Evolutionary conservation across 2,797 vertebrate genomes (phyloP).

Genomic region (Labroides dimidiatus): DNA sequence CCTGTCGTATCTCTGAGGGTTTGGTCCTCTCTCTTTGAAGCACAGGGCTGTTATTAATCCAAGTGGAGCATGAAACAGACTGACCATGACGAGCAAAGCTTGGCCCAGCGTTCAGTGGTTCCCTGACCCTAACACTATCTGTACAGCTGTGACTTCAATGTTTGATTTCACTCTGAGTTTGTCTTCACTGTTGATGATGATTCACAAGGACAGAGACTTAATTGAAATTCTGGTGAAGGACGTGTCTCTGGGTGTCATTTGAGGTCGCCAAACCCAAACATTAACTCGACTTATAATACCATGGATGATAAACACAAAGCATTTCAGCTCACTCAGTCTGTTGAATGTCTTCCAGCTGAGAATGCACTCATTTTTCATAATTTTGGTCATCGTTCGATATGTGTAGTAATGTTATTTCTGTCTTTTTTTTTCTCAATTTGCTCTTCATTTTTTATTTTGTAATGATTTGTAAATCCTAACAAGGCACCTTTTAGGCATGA

Average conservation of each 20-base stretch:
- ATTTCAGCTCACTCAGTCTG: not conserved
- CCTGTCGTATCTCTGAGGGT: not conserved
- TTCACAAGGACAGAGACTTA: not conserved
- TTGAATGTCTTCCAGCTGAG: too few species aligned
- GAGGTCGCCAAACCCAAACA: too few species aligned
- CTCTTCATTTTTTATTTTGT: too few species aligned
- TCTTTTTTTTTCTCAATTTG: too few species aligned
- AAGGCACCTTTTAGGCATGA: too few species aligned
- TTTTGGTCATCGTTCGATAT: too few species aligned
- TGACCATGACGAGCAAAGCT: not conserved
- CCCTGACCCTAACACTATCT: not conserved
- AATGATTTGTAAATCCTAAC: too few species aligned
- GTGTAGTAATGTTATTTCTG: too few species aligned
- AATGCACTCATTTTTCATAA: too few species aligned
- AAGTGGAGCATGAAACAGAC: not conserved
- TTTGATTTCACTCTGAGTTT: not conserved
- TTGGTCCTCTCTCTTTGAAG: not conserved
- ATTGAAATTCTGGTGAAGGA: not conserved
- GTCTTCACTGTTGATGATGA: not conserved
- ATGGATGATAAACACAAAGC: too few species aligned
- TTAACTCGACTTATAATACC: too few species aligned
- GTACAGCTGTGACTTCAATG: not conserved
- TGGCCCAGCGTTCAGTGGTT: conserved; percentile 8
- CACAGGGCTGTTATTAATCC: not conserved
- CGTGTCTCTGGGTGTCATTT: too few species aligned